A percentile compares a stretch with the other conserved stretches of the same genome.
Conservation (phyloP, 2,888 invertebrate species). For the Cataglyphis livida region DNA sequence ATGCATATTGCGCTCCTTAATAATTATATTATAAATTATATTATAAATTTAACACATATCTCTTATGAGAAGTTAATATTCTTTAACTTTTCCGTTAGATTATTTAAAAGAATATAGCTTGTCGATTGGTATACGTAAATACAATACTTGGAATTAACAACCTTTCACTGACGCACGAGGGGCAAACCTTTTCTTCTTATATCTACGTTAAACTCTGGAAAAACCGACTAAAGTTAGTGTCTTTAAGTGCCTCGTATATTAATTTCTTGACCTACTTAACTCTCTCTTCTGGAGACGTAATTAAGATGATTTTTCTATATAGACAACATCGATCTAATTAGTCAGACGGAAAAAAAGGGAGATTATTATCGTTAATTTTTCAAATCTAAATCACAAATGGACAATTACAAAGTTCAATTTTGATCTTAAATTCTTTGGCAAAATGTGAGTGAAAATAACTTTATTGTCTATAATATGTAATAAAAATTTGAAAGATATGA, state of each 20-base stretch:
- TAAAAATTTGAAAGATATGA: neutral
- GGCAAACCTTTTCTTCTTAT: constrained; percentile 19
- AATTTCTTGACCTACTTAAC: neutral
- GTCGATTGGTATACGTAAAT: constrained; percentile 41
- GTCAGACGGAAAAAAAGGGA: neutral
- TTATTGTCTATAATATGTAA: neutral
- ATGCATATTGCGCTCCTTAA: neutral
- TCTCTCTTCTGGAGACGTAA: neutral
- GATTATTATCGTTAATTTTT: neutral
- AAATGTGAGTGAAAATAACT: neutral
- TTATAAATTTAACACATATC: neutral
- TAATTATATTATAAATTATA: neutral
- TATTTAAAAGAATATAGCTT: constrained; percentile 14
- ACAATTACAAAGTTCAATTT: neutral
- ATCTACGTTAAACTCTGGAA: constrained; percentile 38
- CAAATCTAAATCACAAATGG: neutral
- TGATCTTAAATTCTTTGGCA: neutral
- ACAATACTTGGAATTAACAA: constrained; percentile 29
- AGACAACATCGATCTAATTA: neutral
- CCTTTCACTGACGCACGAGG: constrained; percentile 68
- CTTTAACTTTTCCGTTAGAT: neutral
- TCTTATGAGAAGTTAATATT: neutral
- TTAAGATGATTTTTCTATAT: neutral
- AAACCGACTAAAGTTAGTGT: constrained; percentile 41
- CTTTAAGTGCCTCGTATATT: constrained; percentile 39